Evolutionary conservation across 2,797 vertebrate species (phyloP), one percentile per base, ranked within the genome.

Genomic region (Microctenopoma lineatum): DNA sequence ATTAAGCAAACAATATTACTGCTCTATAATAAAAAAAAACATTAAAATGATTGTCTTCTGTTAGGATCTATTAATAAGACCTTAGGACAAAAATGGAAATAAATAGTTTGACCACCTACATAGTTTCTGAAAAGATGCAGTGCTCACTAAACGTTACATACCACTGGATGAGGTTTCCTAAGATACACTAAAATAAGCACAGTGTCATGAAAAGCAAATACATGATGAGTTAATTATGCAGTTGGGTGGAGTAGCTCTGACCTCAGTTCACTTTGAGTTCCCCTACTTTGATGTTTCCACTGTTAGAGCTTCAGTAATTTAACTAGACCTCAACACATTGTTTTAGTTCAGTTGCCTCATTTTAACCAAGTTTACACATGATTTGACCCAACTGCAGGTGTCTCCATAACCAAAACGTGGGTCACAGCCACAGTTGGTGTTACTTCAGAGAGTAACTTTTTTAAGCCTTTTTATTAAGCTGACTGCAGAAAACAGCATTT

Each of bases 131-230:
- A 10, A n/a, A 41, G 46, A 70, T 56, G 26, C 36, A 29, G 29
- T 54, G 45, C 55, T 55, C 47, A 12, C 44, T 18, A 12, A 50
- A 32, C 46, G 59, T n/a, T 46, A 59, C 54, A 55, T 5, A 39
- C 66, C 57, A 62, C 56, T 56, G 18, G 42, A 83, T 61, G 50
- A 73, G 29, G 61, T 69, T 74, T 67, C 45, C 5, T 46, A 36
- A 62, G 66, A 75, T 79, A 55, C 59, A 54, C 54, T 66, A 61
- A 75, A 80, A 83, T 75, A 73, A 83, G 57, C 72, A 81, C 41
- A 62, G 62, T 45, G 60, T 72, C 58, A 71, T 55, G 67, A 34
- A 66, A 80, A 73, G 56, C 26, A 75, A 79, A 75, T 58, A 50
- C 58, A 64, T 13, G 38, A 66, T 67, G 32, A 70, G 57, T 75